These are phyloP conservation scores for Bryconaethiops microstoma DNA, from an alignment of 2,797 vertebrate species.

Conservation along the genomic window DNA sequence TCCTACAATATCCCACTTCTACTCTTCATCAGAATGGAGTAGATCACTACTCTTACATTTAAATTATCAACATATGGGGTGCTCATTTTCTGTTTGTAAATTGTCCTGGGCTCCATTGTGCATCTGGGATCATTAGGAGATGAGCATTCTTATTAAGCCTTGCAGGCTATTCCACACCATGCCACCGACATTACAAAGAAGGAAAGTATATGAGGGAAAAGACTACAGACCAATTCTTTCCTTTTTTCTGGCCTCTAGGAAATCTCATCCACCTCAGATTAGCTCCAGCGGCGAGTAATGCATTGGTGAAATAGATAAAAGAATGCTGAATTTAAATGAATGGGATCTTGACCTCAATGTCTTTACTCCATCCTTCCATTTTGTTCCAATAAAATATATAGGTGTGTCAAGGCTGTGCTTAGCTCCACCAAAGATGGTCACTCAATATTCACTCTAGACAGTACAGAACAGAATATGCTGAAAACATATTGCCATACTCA, in stretches of 20 bases:
- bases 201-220: neutral
- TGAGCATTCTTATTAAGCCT: constrained; percentile 20
- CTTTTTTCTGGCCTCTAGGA: constrained; percentile 12
- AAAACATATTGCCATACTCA: neutral
- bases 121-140: constrained; percentile 20
- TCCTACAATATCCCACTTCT: constrained; percentile 14
- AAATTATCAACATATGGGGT: constrained; percentile 12
- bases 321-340: constrained; percentile 41
- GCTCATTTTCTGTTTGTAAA: constrained; percentile 42
- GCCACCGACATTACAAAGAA: constrained; percentile 1
- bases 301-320: constrained; percentile 34
- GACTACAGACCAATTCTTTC: neutral
- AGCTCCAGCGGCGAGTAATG: constrained; percentile 16
- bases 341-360: constrained; percentile 20
- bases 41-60: constrained; percentile 10
- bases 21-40: constrained; percentile 15
- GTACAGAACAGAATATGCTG: neutral
- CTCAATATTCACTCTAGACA: neutral
- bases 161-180: neutral
- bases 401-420: neutral
- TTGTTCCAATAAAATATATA: neutral
- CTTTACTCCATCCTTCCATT: constrained; percentile 4
- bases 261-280: constrained; percentile 27
- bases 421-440: neutral
- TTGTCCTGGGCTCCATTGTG: constrained; percentile 1